These are phyloP conservation scores for Watsonalla cultraria DNA, from an alignment of 2,888 invertebrate species.

Conservation along the genomic window DNA sequence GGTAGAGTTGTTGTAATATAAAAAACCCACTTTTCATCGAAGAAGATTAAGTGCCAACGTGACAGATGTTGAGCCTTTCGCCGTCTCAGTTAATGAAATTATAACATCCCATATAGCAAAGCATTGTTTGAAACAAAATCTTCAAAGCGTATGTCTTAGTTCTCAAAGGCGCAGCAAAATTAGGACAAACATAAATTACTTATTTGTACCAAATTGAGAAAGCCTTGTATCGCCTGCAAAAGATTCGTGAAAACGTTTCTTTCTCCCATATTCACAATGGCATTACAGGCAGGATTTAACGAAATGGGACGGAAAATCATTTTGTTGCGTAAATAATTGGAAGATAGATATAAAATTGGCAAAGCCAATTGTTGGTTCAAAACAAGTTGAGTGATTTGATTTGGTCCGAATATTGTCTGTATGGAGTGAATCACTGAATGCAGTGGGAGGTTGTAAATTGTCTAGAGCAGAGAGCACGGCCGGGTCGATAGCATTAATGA, in stretches of 20 bases:
- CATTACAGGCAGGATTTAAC: slow-evolving; percentile 44
- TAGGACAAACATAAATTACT: slow-evolving; percentile 11
- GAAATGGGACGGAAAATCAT: slow-evolving; percentile 52
- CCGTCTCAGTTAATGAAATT: too few relatives aligned
- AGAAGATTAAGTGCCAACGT: too few relatives aligned
- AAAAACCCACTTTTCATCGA: too few relatives aligned
- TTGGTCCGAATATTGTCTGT: slow-evolving; percentile 5
- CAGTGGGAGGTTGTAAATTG: slow-evolving; percentile 11
- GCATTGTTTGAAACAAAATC: too few relatives aligned
- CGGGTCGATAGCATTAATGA: slow-evolving; percentile 66
- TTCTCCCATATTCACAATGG: slow-evolving; percentile 41
- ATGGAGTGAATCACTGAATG: slow-evolving; percentile 4
- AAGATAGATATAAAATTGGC: slow-evolving; percentile 45
- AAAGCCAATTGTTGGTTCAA: slow-evolving; percentile 33
- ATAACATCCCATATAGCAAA: too few relatives aligned
- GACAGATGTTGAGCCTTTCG: too few relatives aligned
- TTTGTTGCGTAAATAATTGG: slow-evolving; percentile 57
- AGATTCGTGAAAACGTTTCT: slow-evolving; percentile 33
- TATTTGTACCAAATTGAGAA: slow-evolving; percentile 22
- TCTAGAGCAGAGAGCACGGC: slow-evolving; percentile 7
- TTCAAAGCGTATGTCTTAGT: not conserved
- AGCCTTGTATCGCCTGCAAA: slow-evolving; percentile 31
- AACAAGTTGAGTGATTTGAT: slow-evolving; percentile 12
- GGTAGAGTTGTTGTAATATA: too few relatives aligned
- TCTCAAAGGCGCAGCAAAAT: slow-evolving; percentile 1